phyloP scores from a whole-genome alignment of 2,113 vertebrate genomes.

The Gorilla gorilla region DNA sequence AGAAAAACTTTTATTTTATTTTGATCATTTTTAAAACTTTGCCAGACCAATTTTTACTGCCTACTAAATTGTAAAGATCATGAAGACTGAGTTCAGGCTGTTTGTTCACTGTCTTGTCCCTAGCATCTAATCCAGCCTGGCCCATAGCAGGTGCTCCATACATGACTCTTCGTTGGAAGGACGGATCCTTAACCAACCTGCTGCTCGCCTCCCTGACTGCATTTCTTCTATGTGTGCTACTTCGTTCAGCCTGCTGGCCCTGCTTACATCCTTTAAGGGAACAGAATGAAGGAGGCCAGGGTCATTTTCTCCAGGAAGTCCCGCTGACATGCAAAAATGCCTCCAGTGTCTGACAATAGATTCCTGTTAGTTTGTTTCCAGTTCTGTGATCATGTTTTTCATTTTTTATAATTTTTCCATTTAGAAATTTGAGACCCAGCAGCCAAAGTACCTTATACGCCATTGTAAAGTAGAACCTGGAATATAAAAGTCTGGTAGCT shows the following conservation, averaged over 20 bases:
- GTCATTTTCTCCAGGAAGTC: neutral
- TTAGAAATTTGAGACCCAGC: neutral
- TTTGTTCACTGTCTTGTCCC: neutral
- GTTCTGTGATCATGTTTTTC: neutral
- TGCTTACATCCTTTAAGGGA: neutral
- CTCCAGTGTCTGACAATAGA: neutral
- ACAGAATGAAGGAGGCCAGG: neutral
- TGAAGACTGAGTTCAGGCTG: neutral
- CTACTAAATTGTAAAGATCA: neutral
- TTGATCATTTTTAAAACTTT: neutral
- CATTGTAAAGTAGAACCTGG: neutral
- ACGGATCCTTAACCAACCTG: neutral
- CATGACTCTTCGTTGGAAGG: neutral
- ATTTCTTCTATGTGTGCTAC: neutral
- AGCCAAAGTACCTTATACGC: neutral
- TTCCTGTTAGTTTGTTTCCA: neutral
- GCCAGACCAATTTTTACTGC: neutral
- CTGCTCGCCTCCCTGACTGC: neutral
- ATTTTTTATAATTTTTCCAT: neutral
- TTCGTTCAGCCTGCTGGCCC: neutral
- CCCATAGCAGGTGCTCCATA: neutral
- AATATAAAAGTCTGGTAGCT: neutral
- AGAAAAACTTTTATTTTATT: neutral
- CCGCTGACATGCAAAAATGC: neutral
- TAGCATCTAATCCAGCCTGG: neutral